phyloP scores from a whole-genome alignment of 2,888 invertebrate genomes.

The Darwinula stevensoni region DNA sequence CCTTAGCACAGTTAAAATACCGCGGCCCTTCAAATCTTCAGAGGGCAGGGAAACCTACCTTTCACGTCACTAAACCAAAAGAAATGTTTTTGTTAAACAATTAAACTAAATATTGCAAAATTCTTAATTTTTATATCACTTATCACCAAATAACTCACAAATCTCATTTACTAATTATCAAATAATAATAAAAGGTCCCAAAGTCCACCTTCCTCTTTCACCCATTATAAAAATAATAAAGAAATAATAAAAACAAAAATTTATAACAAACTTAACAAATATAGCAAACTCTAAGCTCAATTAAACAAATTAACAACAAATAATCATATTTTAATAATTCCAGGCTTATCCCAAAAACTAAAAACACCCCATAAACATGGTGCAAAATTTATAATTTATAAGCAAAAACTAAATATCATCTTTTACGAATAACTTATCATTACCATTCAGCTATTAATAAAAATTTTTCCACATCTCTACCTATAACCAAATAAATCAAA shows the following conservation, averaged over 20 bases:
- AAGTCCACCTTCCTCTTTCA: constrained; percentile 2
- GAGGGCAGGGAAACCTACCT: constrained; percentile 35
- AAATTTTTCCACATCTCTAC: constrained; percentile 3
- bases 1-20: constrained; percentile 47
- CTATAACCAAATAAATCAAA: constrained; percentile 3
- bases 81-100: constrained; percentile 51
- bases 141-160: constrained; percentile 4
- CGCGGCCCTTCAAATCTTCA: constrained; percentile 42
- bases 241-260: constrained; percentile 3
- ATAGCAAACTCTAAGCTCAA: constrained; percentile 2
- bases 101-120: constrained; percentile 6
- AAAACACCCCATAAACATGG: constrained; percentile 2
- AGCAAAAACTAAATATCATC: background rate
- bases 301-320: constrained; percentile 2
- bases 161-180: constrained; percentile 5
- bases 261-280: constrained; percentile 3
- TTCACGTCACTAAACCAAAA: constrained; percentile 26
- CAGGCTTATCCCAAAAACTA: constrained; percentile 2
- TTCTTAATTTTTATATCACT: constrained; percentile 5
- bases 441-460: constrained; percentile 3
- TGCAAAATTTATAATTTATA: constrained; percentile 4
- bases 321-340: constrained; percentile 2
- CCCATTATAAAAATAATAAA: constrained; percentile 4
- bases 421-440: constrained; percentile 4
- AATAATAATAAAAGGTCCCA: constrained; percentile 5